Evolutionary conservation across 2,888 invertebrate species (phyloP).

Genomic region (Rotaria macrura): DNA sequence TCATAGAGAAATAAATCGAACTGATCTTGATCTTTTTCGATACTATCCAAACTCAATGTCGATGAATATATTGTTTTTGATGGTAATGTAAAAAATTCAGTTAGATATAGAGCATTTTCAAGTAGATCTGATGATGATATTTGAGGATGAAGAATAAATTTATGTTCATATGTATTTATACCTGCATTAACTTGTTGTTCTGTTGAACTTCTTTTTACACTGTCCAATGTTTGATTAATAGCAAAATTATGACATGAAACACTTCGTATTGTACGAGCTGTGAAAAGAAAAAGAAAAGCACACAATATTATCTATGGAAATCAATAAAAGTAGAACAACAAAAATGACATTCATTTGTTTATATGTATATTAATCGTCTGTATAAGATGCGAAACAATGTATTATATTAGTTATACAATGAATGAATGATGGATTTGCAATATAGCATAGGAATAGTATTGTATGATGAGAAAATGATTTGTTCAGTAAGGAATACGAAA

Average conservation of each 20-base stretch:
- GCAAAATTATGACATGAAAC: constrained; percentile 17
- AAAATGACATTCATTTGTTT: too few species aligned
- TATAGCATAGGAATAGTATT: too few species aligned
- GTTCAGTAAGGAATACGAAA: too few species aligned
- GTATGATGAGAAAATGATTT: too few species aligned
- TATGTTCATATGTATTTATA: neutral
- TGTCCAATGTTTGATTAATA: neutral
- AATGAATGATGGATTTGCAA: too few species aligned
- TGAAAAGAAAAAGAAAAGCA: neutral
- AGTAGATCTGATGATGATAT: neutral
- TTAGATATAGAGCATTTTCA: constrained; percentile 1
- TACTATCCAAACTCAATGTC: constrained; percentile 17
- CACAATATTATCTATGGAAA: too few species aligned
- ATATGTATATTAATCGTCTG: too few species aligned
- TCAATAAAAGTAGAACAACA: too few species aligned
- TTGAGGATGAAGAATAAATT: neutral
- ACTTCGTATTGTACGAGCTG: constrained; percentile 18
- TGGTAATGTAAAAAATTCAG: neutral
- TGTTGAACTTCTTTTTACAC: constrained; percentile 5
- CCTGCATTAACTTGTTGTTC: neutral
- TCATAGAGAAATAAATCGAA: neutral
- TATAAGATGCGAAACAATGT: too few species aligned
- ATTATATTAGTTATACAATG: too few species aligned
- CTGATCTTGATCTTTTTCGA: neutral
- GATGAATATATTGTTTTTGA: neutral